These are phyloP conservation scores for Cerastis leucographa DNA, from an alignment of 2,888 invertebrate genomes.

Conservation along the genomic window DNA sequence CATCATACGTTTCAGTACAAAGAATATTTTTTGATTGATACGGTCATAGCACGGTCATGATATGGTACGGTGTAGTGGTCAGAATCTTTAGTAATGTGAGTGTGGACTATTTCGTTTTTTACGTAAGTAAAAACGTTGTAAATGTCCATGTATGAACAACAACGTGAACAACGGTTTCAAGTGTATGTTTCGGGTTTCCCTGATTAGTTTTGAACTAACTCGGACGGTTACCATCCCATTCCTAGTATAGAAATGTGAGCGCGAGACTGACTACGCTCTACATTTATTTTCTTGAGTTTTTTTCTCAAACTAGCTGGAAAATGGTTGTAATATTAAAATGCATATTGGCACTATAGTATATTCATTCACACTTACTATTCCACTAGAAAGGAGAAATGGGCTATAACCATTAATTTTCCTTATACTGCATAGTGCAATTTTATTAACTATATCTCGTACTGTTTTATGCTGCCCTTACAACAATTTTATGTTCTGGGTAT, in stretches of 20 bases:
- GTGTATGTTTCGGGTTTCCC: not conserved
- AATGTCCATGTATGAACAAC: not conserved
- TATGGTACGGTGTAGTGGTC: not conserved
- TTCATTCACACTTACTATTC: not conserved
- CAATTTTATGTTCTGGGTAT: slow-evolving; percentile 9
- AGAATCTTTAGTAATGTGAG: not conserved
- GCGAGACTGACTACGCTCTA: not conserved
- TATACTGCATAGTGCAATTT: slow-evolving; percentile 33
- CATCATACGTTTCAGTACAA: not conserved
- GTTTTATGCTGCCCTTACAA: slow-evolving; percentile 16
- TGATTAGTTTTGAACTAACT: slow-evolving; percentile 11
- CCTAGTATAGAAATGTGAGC: not conserved
- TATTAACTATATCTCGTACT: slow-evolving; percentile 8
- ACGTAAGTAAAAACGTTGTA: too few relatives aligned
- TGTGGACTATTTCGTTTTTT: slow-evolving; percentile 3
- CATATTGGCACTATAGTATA: not conserved
- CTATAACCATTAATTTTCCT: slow-evolving; percentile 5
- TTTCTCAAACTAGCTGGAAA: not conserved
- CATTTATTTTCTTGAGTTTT: not conserved
- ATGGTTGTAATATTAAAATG: not conserved
- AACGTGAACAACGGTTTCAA: not conserved
- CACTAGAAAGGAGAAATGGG: not conserved
- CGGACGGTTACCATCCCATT: not conserved
- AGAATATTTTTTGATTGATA: not conserved
- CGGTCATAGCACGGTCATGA: not conserved